phyloP scores from a whole-genome alignment of 2,113 vertebrate species.

The Verasper variegatus region DNA sequence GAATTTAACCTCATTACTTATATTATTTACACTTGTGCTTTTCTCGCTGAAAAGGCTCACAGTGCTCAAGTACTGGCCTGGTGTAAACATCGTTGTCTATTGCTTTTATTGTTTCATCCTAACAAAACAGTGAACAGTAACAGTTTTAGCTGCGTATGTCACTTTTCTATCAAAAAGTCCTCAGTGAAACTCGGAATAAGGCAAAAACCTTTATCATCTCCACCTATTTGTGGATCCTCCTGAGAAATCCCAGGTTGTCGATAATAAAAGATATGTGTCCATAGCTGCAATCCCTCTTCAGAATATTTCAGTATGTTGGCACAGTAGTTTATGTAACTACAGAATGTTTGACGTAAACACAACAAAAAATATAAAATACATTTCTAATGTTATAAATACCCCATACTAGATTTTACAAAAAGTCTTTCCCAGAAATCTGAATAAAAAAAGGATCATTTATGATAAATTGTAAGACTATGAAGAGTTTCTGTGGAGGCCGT shows the following conservation, averaged over 20 bases:
- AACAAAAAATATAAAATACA: not conserved
- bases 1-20: not conserved
- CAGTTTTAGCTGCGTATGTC: not conserved
- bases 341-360: not conserved
- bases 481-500: not conserved
- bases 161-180: not conserved
- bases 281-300: too few relatives aligned
- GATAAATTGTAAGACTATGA: not conserved
- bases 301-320: not conserved
- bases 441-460: not conserved
- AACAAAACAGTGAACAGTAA: not conserved
- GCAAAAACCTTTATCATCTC: not conserved
- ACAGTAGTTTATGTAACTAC: not conserved
- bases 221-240: not conserved
- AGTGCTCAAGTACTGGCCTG: too few relatives aligned
- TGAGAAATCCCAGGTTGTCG: too few relatives aligned
- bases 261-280: too few relatives aligned
- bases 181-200: not conserved
- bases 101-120: too few relatives aligned
- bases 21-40: not conserved
- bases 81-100: too few relatives aligned
- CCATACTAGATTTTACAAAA: not conserved
- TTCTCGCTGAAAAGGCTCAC: not conserved
- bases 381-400: slow-evolving; percentile 7
- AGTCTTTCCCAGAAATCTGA: not conserved